A percentile compares a stretch with the other conserved stretches of the same genome.
Evolutionary conservation across 2,113 vertebrate genomes (phyloP).

Genomic region (Ailuropoda melanoleuca): DNA sequence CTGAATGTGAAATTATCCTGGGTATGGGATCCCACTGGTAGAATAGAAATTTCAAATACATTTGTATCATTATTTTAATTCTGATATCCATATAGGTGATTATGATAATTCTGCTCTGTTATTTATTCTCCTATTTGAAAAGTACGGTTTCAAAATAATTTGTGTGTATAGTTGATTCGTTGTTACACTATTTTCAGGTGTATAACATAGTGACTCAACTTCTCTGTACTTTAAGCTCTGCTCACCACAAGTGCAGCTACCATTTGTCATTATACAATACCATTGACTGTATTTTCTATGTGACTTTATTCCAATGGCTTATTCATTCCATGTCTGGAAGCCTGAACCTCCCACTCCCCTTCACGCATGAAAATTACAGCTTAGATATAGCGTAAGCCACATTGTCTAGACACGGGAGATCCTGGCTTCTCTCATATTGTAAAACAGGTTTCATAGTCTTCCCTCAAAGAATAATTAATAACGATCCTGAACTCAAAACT

Average conservation of each 20-base stretch:
- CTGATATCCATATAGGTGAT: neutral
- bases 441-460: neutral
- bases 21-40: neutral
- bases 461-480: neutral
- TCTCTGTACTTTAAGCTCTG: neutral
- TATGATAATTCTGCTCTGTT: neutral
- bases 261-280: neutral
- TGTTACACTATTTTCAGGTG: neutral
- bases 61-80: neutral
- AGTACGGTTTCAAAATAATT: neutral
- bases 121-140: slow-evolving; percentile 6
- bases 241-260: neutral
- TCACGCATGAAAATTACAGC: neutral
- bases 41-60: neutral
- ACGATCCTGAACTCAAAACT: neutral
- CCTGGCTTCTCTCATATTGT: neutral
- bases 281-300: neutral
- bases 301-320: neutral
- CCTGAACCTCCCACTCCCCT: neutral
- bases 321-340: neutral
- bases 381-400: neutral
- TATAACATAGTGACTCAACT: neutral
- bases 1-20: neutral
- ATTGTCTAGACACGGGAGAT: neutral
- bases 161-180: neutral